Evolutionary conservation across 2,113 vertebrate species (phyloP), one percentile per base, ranked within the genome.

Genomic region (Anarhynchus alexandrinus): DNA sequence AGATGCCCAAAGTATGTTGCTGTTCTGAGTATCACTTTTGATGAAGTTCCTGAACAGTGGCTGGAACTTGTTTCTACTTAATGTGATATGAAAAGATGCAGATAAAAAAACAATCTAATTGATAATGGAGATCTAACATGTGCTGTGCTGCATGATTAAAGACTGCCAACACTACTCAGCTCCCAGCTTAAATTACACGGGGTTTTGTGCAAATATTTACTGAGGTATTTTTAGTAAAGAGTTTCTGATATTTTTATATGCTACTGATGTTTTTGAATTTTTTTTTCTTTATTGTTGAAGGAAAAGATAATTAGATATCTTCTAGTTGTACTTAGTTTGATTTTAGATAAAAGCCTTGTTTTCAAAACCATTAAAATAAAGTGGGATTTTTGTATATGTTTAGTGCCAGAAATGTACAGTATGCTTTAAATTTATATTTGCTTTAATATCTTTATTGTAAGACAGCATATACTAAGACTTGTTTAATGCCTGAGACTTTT

Each of bases 361-460:
- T 82, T 92, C 47, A 87, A 90, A 90, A 94, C 12, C 32, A 77
- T 76, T 72, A 65, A 90, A 93, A 59, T 79, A 21, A 94, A 84
- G 8, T 12, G 12, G 29, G 0, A 3, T 49, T 65, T 90, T 58
- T 79, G 4, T 52, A 10, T 54, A 43, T 57, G 6, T 6, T 6
- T 66, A 49, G 32, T 72, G 27, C 10, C 25, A 66, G 76, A 77
- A 79, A 64, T 36, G 10, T 45, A 42, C 1, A 1, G 2, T 27
- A 40, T 73, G 3, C 69, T 66, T 71, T 61, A 42, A 61, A 54
- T 77, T 69, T 73, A 8, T 78, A 15, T 84, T 88, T 81, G 1
- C 25, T 88, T 88, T 77, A 76, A 52, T 80, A 49, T 52, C 6
- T 83, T 69, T 70, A 30, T 81, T 81, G 22, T 73, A 86, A 83